A percentile compares a stretch with the other conserved stretches of the same genome.
Evolutionary conservation across 1,140 invertebrate species (phyloP).

Genomic region (Drosophila willistoni): DNA sequence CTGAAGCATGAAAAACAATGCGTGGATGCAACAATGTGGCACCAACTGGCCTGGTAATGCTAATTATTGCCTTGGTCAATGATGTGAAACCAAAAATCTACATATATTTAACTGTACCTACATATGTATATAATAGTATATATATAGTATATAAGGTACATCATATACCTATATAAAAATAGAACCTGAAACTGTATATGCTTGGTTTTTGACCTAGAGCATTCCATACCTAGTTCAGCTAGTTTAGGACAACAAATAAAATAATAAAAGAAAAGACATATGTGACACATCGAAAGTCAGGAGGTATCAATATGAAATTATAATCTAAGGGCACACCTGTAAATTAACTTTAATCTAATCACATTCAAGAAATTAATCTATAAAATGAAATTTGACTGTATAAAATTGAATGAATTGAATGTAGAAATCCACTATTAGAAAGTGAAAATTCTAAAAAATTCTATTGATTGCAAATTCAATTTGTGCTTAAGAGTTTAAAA

Average conservation of each 20-base stretch:
- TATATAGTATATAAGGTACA: too few species aligned
- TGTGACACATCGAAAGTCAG: too few species aligned
- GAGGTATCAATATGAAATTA: conserved; percentile 24
- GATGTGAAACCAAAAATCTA: conserved; percentile 5
- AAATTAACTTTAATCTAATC: too few species aligned
- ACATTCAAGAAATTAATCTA: too few species aligned
- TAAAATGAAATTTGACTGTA: too few species aligned
- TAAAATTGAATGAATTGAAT: too few species aligned
- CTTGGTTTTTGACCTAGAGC: conserved; percentile 5
- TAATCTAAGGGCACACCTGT: too few species aligned
- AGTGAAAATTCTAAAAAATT: too few species aligned
- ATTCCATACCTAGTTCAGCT: neutral
- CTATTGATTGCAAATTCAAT: too few species aligned
- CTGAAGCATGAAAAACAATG: conserved; percentile 52
- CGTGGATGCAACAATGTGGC: conserved; percentile 25
- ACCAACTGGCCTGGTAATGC: neutral
- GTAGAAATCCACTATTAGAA: too few species aligned
- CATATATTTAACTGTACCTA: neutral
- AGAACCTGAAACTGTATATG: conserved; percentile 14
- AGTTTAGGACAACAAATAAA: neutral
- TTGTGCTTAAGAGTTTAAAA: too few species aligned
- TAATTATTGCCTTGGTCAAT: conserved; percentile 7
- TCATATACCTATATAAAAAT: neutral
- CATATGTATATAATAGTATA: neutral
- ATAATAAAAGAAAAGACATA: neutral